Conservation (phyloP, 2,797 vertebrate genomes). For the Buceros bicornis region DNA sequence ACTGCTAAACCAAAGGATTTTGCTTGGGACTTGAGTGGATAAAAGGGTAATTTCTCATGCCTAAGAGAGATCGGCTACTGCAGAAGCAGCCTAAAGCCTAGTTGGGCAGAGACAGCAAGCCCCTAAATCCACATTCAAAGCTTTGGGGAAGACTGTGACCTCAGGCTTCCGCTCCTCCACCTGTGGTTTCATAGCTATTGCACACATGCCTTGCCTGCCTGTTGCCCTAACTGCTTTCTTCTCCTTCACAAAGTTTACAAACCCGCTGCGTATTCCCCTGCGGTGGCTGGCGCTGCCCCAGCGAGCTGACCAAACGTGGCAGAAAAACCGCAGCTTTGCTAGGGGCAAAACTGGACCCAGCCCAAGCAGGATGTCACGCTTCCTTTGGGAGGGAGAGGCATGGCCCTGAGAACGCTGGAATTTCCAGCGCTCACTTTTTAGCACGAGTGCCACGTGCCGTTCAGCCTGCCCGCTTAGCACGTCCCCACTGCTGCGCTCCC, state of each 20-base stretch:
- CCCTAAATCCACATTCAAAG: not conserved
- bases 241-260: not conserved
- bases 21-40: not conserved
- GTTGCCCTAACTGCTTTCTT: not conserved
- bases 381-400: not conserved
- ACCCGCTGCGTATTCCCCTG: not conserved
- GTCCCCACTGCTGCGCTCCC: accelerated
- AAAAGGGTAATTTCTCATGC: not conserved
- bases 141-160: not conserved
- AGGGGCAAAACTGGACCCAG: not conserved
- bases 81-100: not conserved
- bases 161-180: not conserved
- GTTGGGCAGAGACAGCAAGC: not conserved
- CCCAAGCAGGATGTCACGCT: not conserved
- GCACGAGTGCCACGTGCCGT: not conserved
- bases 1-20: not conserved
- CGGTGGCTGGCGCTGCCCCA: not conserved
- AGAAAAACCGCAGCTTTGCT: not conserved
- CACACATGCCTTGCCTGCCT: not conserved
- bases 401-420: not conserved
- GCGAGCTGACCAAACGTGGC: accelerated
- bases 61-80: not conserved
- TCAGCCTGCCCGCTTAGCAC: not conserved
- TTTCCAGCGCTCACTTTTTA: not conserved
- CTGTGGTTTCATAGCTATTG: not conserved